Evolutionary conservation across 2,888 invertebrate genomes (phyloP).

Genomic region (Meteorus cinctellus): DNA sequence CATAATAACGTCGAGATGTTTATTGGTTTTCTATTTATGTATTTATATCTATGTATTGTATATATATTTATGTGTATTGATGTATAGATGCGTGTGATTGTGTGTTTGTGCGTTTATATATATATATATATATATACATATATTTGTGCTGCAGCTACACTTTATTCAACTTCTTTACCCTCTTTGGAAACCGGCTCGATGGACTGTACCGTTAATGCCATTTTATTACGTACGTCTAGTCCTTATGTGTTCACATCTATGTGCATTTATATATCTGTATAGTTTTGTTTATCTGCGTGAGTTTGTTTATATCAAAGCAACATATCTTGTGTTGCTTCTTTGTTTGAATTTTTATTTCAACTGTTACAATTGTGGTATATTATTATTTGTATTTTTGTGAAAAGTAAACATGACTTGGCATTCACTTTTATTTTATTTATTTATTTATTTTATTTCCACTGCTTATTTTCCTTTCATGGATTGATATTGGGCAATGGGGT

Average conservation of each 20-base stretch:
- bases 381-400: too few relatives aligned
- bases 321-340: neutral
- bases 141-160: constrained; percentile 31
- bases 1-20: constrained; percentile 58
- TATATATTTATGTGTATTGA: constrained; percentile 2
- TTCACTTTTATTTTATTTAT: neutral
- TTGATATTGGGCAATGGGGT: neutral
- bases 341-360: too few relatives aligned
- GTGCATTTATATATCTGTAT: neutral
- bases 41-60: constrained; percentile 16
- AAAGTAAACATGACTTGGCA: too few relatives aligned
- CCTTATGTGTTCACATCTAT: constrained; percentile 25
- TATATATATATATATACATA: constrained; percentile 21
- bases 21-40: constrained; percentile 51
- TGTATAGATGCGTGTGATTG: constrained; percentile 15
- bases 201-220: constrained; percentile 42
- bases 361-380: too few relatives aligned
- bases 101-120: neutral
- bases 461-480: neutral
- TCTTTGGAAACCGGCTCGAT: constrained; percentile 37
- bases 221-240: constrained; percentile 34
- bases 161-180: constrained; percentile 31
- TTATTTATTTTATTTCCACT: neutral
- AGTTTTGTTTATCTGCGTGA: neutral
- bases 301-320: neutral